Evolutionary conservation across 1,140 invertebrate genomes (phyloP).

Genomic region (Pogonognathellus flavescens): DNA sequence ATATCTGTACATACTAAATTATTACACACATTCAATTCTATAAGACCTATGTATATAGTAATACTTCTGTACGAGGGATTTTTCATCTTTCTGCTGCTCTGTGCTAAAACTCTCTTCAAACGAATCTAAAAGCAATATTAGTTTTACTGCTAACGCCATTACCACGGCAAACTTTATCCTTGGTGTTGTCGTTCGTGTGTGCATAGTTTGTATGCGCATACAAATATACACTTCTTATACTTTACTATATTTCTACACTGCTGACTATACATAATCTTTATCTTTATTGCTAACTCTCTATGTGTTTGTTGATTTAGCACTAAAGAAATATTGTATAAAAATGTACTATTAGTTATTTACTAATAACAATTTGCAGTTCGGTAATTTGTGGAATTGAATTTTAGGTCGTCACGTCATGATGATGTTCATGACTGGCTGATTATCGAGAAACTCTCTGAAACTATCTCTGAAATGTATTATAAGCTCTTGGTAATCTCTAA

Average conservation of each 20-base stretch:
- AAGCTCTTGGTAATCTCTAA: neutral
- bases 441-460: slow-evolving; percentile 31
- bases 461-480: neutral
- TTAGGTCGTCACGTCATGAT: slow-evolving; percentile 43
- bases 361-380: neutral
- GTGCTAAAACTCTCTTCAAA: neutral
- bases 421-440: slow-evolving; percentile 38
- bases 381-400: slow-evolving; percentile 29
- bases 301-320: too few species aligned
- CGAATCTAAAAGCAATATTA: neutral
- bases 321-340: too few species aligned
- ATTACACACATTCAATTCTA: too few species aligned
- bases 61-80: neutral
- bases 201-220: neutral
- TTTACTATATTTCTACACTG: too few species aligned
- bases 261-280: too few species aligned
- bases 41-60: too few species aligned
- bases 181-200: neutral
- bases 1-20: too few species aligned
- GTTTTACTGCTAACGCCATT: neutral
- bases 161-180: neutral
- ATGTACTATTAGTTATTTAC: too few species aligned
- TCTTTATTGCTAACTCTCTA: too few species aligned
- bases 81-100: neutral
- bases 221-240: neutral